Conservation (phyloP, 2,888 invertebrate genomes). For the Lasioglossum leucozonium region DNA sequence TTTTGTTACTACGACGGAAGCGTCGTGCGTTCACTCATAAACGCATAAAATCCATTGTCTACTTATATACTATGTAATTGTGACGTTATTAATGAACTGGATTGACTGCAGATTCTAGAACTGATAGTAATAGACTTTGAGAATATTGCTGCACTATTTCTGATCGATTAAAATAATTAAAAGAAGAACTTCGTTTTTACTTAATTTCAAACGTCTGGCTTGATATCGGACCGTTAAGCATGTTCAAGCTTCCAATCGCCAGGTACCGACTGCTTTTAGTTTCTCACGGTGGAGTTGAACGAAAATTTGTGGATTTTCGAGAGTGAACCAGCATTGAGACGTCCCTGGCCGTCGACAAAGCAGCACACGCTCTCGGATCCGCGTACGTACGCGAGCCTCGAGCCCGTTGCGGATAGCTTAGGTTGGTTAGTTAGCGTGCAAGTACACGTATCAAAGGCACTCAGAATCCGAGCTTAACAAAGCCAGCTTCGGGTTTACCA, state of each 20-base stretch:
- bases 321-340: constrained; percentile 20
- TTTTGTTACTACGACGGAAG: not conserved
- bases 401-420: constrained; percentile 78
- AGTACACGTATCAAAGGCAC: constrained; percentile 85
- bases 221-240: no score
- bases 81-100: no score
- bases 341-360: constrained; percentile 50
- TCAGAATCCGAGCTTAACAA: constrained; percentile 85
- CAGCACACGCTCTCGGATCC: constrained; percentile 43
- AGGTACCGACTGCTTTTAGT: not conserved
- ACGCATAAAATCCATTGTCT: no score
- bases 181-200: no score
- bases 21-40: not conserved
- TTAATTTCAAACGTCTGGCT: no score
- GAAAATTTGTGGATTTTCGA: not conserved
- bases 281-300: no score
- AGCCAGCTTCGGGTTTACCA: constrained; percentile 83
- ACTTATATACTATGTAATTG: no score
- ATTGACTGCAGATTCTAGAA: no score
- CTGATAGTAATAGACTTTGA: not conserved
- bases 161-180: not conserved
- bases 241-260: not conserved
- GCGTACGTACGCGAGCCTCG: constrained; percentile 47
- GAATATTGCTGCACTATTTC: not conserved
- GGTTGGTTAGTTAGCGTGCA: constrained; percentile 85